A percentile compares a stretch with the other conserved stretches of the same genome.
Conservation (phyloP, 2,797 vertebrate genomes). For the Tragopan temminckii region DNA sequence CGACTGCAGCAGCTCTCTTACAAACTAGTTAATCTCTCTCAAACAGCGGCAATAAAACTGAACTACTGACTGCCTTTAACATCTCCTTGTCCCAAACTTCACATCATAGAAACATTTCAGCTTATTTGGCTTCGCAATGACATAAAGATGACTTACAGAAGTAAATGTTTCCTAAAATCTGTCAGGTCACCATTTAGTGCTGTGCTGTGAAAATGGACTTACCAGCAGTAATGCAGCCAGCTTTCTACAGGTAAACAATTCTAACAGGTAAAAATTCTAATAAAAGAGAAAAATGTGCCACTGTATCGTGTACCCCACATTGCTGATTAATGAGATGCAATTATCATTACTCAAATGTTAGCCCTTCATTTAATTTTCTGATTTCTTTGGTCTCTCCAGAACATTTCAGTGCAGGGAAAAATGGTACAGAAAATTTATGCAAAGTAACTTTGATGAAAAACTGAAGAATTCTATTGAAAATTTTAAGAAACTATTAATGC, state of each 20-base stretch:
- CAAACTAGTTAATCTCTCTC: conserved; percentile 62
- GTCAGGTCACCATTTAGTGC: not conserved
- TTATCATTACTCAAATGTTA: not conserved
- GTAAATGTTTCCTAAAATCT: conserved; percentile 27
- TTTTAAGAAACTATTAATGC: not conserved
- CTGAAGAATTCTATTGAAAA: not conserved
- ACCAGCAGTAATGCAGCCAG: not conserved
- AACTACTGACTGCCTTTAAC: not conserved
- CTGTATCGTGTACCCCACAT: rapidly evolving
- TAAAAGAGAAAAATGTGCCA: not conserved
- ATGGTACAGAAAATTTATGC: not conserved
- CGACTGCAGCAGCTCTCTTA: not conserved
- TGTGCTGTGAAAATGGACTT: conserved; percentile 17
- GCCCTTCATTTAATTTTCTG: not conserved
- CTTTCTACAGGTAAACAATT: not conserved
- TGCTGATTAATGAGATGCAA: not conserved
- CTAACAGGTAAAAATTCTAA: not conserved
- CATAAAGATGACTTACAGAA: conserved; percentile 41
- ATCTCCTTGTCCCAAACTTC: not conserved
- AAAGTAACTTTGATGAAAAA: not conserved
- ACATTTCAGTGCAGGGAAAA: not conserved
- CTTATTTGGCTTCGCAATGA: not conserved
- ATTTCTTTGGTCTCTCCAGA: not conserved
- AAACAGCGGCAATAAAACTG: not conserved
- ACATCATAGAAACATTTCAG: not conserved